Evolutionary conservation across 1,140 invertebrate species (phyloP).

Genomic region (Oryctes rhinoceros): DNA sequence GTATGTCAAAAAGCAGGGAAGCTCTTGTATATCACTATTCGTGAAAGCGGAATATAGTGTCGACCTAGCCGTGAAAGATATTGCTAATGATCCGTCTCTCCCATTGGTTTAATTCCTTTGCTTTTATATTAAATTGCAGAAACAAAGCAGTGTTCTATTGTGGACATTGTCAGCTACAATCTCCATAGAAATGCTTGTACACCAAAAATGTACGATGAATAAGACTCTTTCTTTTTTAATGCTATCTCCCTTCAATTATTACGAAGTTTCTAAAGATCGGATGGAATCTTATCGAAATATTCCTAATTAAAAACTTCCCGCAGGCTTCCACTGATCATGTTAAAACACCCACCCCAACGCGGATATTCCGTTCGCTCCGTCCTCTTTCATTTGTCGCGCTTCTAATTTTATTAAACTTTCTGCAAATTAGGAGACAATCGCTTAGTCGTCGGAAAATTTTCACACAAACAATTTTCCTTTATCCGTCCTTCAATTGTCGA

Average conservation of each 20-base stretch:
- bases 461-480: slow-evolving; percentile 16
- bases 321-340: not conserved
- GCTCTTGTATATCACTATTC: no score
- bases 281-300: not conserved
- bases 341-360: not conserved
- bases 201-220: no score
- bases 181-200: no score
- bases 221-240: no score
- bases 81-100: no score
- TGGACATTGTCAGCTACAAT: no score
- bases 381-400: not conserved
- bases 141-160: no score
- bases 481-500: not conserved
- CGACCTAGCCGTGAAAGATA: no score
- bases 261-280: not conserved
- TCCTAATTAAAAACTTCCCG: not conserved
- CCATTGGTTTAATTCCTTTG: no score
- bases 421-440: slow-evolving; percentile 31
- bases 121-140: no score
- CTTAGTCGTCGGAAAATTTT: slow-evolving; percentile 24
- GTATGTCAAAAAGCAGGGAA: no score
- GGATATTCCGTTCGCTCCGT: not conserved
- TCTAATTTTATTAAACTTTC: slow-evolving; percentile 32
- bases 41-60: no score
- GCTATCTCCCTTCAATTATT: not conserved